A percentile compares a stretch with the other conserved stretches of the same genome.
Conservation (phyloP, 2,113 vertebrate genomes). For the Hippoglossus stenolepis region DNA sequence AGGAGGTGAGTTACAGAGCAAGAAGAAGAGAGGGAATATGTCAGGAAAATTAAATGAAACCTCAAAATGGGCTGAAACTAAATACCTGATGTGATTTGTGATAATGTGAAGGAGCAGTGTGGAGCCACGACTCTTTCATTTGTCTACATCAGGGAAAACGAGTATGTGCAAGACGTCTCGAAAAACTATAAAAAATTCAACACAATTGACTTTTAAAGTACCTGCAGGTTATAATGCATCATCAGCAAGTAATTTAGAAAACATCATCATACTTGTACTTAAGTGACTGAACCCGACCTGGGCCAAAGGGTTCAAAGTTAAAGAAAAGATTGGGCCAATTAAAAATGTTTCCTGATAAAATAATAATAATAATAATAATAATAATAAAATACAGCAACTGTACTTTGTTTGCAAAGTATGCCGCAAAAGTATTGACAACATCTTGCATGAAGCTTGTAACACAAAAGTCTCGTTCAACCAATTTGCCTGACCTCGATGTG, state of each 20-base stretch:
- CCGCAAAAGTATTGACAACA: not conserved
- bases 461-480: not conserved
- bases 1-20: slow-evolving; percentile 11
- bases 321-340: too few relatives aligned
- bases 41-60: slow-evolving; percentile 9
- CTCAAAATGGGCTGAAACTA: slow-evolving; percentile 13
- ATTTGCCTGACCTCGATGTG: too few relatives aligned
- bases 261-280: too few relatives aligned
- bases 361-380: too few relatives aligned
- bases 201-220: not conserved
- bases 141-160: not conserved
- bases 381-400: too few relatives aligned
- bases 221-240: too few relatives aligned
- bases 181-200: not conserved
- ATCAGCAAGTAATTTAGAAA: too few relatives aligned
- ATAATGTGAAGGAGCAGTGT: not conserved
- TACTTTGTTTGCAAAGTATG: not conserved
- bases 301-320: too few relatives aligned
- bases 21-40: slow-evolving; percentile 8
- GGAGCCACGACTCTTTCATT: not conserved
- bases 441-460: not conserved
- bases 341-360: too few relatives aligned
- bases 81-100: slow-evolving; percentile 20
- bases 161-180: not conserved
- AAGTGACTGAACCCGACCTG: too few relatives aligned